Percentiles rank a stretch among this genome's conserved stretches.
These are phyloP conservation scores for Fragum whitleyi DNA, from an alignment of 2,888 invertebrate genomes.

Conservation along the genomic window DNA sequence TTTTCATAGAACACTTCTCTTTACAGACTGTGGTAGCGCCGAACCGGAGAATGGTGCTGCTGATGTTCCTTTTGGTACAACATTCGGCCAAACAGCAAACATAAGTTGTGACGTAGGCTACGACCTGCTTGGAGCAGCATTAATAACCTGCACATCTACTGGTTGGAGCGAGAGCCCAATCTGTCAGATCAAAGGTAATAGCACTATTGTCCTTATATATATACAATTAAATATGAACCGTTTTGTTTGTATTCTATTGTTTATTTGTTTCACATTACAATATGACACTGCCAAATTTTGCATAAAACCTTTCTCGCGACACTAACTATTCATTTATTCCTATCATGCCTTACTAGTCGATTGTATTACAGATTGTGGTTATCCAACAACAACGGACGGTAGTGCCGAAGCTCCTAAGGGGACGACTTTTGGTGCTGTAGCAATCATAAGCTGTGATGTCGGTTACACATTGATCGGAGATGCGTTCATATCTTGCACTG, in stretches of 20 bases:
- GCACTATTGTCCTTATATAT: neutral
- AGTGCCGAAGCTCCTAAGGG: neutral
- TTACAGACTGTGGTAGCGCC: conserved; percentile 25
- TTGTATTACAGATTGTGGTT: conserved; percentile 27
- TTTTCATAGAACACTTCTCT: too few species aligned
- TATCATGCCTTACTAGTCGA: too few species aligned
- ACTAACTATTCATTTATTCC: too few species aligned
- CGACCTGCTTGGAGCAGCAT: conserved; percentile 9
- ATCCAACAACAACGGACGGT: conserved; percentile 27
- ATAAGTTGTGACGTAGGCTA: conserved; percentile 15
- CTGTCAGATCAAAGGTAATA: conserved; percentile 29
- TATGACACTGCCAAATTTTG: too few species aligned
- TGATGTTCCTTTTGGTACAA: neutral
- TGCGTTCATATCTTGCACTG: conserved; percentile 12
- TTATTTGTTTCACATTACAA: too few species aligned
- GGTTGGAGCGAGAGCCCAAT: conserved; percentile 19
- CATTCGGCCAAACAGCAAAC: conserved; percentile 9
- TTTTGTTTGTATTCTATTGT: too few species aligned
- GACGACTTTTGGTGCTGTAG: conserved; percentile 8
- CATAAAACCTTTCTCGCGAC: too few species aligned
- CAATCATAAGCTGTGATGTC: conserved; percentile 19
- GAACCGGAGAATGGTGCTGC: neutral
- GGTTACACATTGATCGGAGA: conserved; percentile 5
- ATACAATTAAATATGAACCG: neutral
- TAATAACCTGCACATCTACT: neutral